These are phyloP conservation scores for Dichetophora obliterata DNA, from an alignment of 2,888 invertebrate species.

Conservation along the genomic window DNA sequence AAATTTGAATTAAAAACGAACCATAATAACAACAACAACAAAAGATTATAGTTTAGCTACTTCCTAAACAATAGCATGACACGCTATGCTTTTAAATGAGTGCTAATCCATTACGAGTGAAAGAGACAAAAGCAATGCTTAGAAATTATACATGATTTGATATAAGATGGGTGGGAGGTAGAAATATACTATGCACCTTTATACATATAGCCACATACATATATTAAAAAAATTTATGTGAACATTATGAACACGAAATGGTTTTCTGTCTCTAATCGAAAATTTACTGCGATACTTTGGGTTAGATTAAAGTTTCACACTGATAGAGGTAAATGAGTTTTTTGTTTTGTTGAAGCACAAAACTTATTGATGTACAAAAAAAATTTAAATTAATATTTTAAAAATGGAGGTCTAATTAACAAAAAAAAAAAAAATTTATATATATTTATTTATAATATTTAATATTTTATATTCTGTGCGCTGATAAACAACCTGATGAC, in stretches of 20 bases:
- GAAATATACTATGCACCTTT: no score
- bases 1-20: not conserved
- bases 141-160: not conserved
- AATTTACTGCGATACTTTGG: not conserved
- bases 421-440: no score
- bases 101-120: not conserved
- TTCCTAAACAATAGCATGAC: conserved; percentile 26
- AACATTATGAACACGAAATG: no score
- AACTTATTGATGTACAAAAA: no score
- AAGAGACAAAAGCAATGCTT: not conserved
- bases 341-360: no score
- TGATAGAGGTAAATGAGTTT: not conserved
- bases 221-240: no score
- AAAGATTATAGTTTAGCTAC: not conserved
- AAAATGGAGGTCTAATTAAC: no score
- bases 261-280: not conserved
- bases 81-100: conserved; percentile 28
- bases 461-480: no score
- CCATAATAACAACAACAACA: not conserved
- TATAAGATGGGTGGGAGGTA: not conserved
- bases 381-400: no score
- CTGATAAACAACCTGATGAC: no score
- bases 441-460: no score
- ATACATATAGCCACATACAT: no score
- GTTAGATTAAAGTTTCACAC: not conserved